Evolutionary conservation across 2,113 vertebrate genomes (phyloP).

Genomic region (Xiphophorus couchianus): DNA sequence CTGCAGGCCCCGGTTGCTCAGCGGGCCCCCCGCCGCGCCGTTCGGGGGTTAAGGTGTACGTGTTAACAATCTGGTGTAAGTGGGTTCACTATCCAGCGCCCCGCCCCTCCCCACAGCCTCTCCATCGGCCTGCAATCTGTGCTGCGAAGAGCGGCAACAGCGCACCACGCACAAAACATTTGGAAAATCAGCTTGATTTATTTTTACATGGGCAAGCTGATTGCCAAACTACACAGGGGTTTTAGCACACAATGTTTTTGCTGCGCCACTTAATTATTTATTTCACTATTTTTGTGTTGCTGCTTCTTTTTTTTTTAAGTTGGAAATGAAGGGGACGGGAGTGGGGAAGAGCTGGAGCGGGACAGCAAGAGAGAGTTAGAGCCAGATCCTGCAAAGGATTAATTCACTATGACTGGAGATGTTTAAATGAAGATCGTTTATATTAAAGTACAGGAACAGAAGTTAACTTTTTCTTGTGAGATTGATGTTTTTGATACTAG

Average conservation of each 20-base stretch:
- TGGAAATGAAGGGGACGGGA: conserved; percentile 38
- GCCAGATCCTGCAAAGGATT: conserved; percentile 16
- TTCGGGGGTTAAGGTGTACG: conserved; percentile 81
- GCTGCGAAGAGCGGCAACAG: conserved; percentile 83
- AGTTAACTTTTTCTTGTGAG: background rate
- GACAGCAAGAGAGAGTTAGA: conserved; percentile 18
- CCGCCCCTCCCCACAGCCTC: conserved; percentile 79
- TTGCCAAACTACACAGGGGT: conserved; percentile 86
- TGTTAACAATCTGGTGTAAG: conserved; percentile 83
- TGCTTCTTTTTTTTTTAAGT: conserved; percentile 34
- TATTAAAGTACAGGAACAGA: background rate
- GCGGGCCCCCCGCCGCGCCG: conserved; percentile 58
- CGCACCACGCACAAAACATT: conserved; percentile 82
- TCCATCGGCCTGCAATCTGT: conserved; percentile 84
- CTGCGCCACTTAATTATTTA: conserved; percentile 76
- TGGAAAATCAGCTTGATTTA: conserved; percentile 89
- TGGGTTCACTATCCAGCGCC: conserved; percentile 78
- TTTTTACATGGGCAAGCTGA: conserved; percentile 82
- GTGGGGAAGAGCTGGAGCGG: conserved; percentile 29
- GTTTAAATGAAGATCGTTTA: background rate
- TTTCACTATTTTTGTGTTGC: conserved; percentile 65
- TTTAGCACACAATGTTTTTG: conserved; percentile 84
- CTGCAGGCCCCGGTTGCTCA: conserved; percentile 41
- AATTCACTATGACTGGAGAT: background rate
- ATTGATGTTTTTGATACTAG: background rate